Conservation (phyloP, 2,113 vertebrate genomes). For the Datnioides undecimradiatus region DNA sequence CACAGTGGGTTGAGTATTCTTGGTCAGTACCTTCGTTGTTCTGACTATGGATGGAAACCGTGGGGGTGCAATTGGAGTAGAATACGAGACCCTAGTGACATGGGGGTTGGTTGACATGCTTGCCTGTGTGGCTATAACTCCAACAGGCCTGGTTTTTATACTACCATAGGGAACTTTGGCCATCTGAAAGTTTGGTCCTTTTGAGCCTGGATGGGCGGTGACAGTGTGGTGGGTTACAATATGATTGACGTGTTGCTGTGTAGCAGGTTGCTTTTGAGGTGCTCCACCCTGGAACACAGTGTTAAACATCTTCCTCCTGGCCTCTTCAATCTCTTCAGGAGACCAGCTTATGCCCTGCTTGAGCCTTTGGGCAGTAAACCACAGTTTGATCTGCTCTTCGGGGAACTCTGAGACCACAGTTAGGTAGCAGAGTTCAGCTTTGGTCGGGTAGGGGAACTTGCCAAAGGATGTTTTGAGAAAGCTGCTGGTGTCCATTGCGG, state of each 20-base stretch:
- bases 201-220: conserved; percentile 83
- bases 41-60: conserved; percentile 80
- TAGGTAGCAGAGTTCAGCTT: conserved; percentile 97
- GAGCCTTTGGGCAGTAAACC: conserved; percentile 97
- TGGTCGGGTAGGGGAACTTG: conserved; percentile 98
- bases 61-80: conserved; percentile 85
- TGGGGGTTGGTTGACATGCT: conserved; percentile 89
- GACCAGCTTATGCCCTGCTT: conserved; percentile 99
- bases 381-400: conserved; percentile 98
- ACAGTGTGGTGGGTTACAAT: conserved; percentile 85
- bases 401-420: conserved; percentile 98
- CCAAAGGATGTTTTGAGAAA: conserved; percentile 98
- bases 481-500: conserved; percentile 97
- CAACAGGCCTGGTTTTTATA: conserved; percentile 84
- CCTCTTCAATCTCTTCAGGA: conserved; percentile 96
- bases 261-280: conserved; percentile 72
- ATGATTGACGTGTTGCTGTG: conserved; percentile 72
- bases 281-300: conserved; percentile 92
- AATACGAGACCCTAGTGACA: conserved; percentile 86
- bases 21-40: conserved; percentile 80
- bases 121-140: conserved; percentile 88
- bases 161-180: conserved; percentile 88
- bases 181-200: conserved; percentile 85
- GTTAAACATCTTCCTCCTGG: conserved; percentile 97
- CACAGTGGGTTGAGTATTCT: conserved; percentile 70